Conservation (phyloP, 2,113 vertebrate genomes). For the Pseudopipra pipra region DNA sequence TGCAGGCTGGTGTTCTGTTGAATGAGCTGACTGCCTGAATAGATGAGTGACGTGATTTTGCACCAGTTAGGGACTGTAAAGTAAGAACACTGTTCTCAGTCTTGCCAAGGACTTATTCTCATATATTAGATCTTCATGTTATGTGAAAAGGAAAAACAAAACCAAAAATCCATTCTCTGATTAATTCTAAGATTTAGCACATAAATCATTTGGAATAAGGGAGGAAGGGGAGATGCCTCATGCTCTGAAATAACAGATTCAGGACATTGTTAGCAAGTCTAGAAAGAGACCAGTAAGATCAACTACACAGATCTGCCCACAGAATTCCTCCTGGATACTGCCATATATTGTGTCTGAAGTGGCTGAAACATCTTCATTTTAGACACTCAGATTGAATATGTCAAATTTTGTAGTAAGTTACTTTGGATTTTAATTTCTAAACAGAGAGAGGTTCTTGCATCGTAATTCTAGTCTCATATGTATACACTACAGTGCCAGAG, state of each 20-base stretch:
- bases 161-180: background rate
- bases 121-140: background rate
- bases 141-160: background rate
- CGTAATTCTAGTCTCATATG: background rate
- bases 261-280: background rate
- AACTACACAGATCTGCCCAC: background rate
- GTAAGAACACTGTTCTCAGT: background rate
- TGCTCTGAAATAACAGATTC: background rate
- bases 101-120: background rate
- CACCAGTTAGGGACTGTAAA: background rate
- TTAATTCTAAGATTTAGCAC: background rate
- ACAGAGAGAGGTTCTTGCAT: background rate
- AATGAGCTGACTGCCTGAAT: constrained; percentile 12
- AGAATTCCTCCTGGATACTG: background rate
- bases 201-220: background rate
- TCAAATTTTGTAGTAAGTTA: background rate
- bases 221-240: background rate
- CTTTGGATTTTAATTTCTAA: background rate
- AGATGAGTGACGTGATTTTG: background rate
- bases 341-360: background rate
- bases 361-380: background rate
- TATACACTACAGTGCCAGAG: background rate
- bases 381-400: background rate
- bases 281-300: background rate
- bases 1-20: constrained; percentile 23